phyloP scores from a whole-genome alignment of 1,140 invertebrate genomes.

The Lepidotrigona ventralis region DNA sequence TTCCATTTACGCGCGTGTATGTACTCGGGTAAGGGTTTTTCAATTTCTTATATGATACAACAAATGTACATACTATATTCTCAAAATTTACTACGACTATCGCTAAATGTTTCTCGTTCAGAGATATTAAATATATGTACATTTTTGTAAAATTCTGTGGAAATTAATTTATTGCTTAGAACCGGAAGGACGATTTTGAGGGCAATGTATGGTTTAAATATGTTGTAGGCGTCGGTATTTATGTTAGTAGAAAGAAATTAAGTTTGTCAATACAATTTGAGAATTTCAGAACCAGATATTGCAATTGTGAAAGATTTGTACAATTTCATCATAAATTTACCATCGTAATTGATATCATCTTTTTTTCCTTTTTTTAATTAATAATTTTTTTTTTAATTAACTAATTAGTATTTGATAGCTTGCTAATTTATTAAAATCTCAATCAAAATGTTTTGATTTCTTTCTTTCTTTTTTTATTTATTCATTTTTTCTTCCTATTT shows the following conservation, averaged over 20 bases:
- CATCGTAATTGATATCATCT: background rate
- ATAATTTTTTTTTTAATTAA: background rate
- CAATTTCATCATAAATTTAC: background rate
- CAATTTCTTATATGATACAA: background rate
- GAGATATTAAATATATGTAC: background rate
- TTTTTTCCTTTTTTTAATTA: background rate
- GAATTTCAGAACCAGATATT: conserved; percentile 4
- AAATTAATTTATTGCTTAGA: background rate
- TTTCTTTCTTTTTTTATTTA: background rate
- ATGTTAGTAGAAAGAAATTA: background rate
- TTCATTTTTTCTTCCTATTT: background rate
- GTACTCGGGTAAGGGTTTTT: background rate
- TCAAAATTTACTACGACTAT: background rate
- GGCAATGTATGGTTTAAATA: background rate
- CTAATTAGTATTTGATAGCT: background rate
- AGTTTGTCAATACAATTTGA: background rate
- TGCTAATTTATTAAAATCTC: background rate
- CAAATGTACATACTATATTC: background rate
- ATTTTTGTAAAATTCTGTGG: background rate
- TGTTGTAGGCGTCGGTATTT: background rate
- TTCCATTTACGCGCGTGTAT: background rate
- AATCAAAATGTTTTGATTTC: background rate
- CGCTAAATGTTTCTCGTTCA: background rate
- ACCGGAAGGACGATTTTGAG: background rate
- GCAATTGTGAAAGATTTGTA: background rate